Base-by-base conservation (phyloP, 1,140 invertebrate genomes). In the Dryas iulia region DNA sequence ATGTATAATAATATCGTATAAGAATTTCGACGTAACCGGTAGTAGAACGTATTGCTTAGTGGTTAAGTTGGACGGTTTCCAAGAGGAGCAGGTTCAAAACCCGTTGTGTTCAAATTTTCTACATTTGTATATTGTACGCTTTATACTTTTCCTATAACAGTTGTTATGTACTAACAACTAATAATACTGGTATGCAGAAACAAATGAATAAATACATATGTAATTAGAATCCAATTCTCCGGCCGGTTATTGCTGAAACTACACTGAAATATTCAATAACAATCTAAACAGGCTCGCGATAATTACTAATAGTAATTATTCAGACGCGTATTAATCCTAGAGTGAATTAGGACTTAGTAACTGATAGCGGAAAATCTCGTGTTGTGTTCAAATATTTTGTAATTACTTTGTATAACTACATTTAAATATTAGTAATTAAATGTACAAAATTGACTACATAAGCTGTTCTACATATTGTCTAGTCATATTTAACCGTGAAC, bases 291-390 rank as follows among this genome's bases (percentile, higher is more conserved):
- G 28, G 39, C 39, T 11, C 24, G 12, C 35, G 25, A 47, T 62
- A 62, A 62, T 62, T 25, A 26, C 25, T 62, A 30, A 28, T 53
- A 30, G 26, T 62, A 62, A 62, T 62, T 53, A 53, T 52, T 62
- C 14, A 62, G 59, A 62, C 33, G 6, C 21, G 39, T 24, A 53
- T 62, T 62, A 62, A 26, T 26, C 25, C 59, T 62, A 39, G n/a
- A 52, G 59, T 26, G 24, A 4, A 52, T 62, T 47, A 21, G 39
- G 39, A 47, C 21, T 47, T 47, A 47, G 39, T 47, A n/a, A 18
- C 14, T 47, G 18, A 39, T 39, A 39, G 12, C 6, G 33, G 4
- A 6, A 39, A 14, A 39, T 39, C 5, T 39, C 5, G 6, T 6
- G n/a, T 18, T 39, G 0, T 39, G 5, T 8, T 7, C 3, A 8